Conservation (phyloP, 2,888 invertebrate species). For the Caenorhabditis sp. region DNA sequence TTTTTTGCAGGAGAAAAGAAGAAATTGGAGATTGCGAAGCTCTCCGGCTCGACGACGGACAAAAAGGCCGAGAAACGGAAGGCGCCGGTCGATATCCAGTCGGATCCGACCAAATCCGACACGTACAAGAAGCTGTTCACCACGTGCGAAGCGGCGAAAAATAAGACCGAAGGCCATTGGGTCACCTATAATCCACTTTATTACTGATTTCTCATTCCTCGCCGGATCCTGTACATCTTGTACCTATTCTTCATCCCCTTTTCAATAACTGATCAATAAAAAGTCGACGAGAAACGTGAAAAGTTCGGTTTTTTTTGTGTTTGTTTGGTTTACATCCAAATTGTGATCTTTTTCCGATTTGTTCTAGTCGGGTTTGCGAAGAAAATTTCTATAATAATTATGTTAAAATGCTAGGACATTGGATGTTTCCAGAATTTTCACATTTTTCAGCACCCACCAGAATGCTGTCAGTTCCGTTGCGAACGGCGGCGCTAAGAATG, state of each 20-base stretch:
- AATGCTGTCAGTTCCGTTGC: conserved; percentile 63
- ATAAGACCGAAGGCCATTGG: conserved; percentile 94
- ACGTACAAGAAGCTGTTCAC: conserved; percentile 97
- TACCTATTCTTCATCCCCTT: no score
- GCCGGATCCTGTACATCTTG: no score
- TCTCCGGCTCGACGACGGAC: conserved; percentile 1
- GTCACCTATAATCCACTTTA: conserved; percentile 92
- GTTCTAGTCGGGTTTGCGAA: no score
- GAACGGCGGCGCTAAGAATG: conserved; percentile 38
- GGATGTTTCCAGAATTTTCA: not conserved
- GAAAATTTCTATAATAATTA: no score
- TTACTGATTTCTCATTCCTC: conserved; percentile 73
- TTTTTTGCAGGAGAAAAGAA: conserved; percentile 34
- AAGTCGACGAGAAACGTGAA: no score
- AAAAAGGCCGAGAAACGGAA: conserved; percentile 68
- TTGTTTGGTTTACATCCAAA: no score
- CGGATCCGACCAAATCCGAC: conserved; percentile 90
- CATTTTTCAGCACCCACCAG: not conserved
- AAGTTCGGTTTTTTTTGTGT: no score
- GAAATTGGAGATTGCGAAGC: conserved; percentile 33
- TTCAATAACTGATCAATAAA: no score
- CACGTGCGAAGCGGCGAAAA: conserved; percentile 88
- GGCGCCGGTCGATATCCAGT: conserved; percentile 69
- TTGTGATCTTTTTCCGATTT: no score
- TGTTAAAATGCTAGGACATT: no score